These are phyloP conservation scores for Melopsittacus undulatus DNA, from an alignment of 2,797 vertebrate genomes.

Conservation along the genomic window DNA sequence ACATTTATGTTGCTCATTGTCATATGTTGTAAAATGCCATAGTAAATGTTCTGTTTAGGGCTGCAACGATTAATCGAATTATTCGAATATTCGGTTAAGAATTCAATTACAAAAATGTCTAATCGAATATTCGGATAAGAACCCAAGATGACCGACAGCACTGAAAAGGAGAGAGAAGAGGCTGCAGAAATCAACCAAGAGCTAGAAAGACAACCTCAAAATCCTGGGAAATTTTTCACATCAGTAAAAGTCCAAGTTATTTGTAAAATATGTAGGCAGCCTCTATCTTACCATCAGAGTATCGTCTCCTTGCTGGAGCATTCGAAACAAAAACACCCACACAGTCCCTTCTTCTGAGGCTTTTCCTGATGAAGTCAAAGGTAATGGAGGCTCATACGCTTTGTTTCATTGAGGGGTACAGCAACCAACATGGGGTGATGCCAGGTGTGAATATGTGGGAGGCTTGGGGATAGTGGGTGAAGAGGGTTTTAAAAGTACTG, in stretches of 20 bases:
- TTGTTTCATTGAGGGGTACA: slow-evolving; percentile 41
- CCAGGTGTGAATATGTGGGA: background rate
- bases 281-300: slow-evolving; percentile 58
- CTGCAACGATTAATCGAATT: slow-evolving; percentile 67
- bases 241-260: slow-evolving; percentile 56
- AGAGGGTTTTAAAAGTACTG: background rate
- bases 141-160: slow-evolving; percentile 64
- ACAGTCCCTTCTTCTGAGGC: slow-evolving; percentile 62
- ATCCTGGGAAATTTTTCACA: slow-evolving; percentile 57
- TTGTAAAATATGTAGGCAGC: slow-evolving; percentile 67
- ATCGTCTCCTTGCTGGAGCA: slow-evolving; percentile 56
- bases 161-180: slow-evolving; percentile 70
- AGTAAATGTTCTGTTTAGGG: slow-evolving; percentile 75
- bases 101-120: background rate
- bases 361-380: slow-evolving; percentile 65
- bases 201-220: slow-evolving; percentile 66
- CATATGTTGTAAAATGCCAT: slow-evolving; percentile 72
- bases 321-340: slow-evolving; percentile 59
- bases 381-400: slow-evolving; percentile 56
- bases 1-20: slow-evolving; percentile 56
- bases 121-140: slow-evolving; percentile 75
- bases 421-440: background rate
- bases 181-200: slow-evolving; percentile 62
- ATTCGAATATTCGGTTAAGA: slow-evolving; percentile 73
- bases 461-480: background rate